Conservation (phyloP, 2,113 vertebrate genomes). For the Turdus rufiventris region DNA sequence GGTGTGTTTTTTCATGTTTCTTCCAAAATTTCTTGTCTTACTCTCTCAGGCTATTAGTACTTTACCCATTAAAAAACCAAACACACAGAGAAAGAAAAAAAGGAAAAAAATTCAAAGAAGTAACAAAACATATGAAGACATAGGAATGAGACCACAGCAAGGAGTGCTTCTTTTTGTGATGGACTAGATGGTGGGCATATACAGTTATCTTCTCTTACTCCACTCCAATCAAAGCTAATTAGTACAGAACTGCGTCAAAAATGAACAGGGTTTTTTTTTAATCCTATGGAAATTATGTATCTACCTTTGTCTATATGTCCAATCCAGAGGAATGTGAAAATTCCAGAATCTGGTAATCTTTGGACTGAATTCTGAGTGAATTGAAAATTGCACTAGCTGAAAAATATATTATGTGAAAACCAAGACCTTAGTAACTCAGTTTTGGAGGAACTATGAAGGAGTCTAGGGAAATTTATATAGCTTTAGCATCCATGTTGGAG, state of each 20-base stretch:
- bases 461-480: neutral
- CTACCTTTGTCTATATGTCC: neutral
- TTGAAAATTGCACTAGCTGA: neutral
- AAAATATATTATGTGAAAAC: neutral
- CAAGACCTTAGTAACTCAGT: neutral
- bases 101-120: neutral
- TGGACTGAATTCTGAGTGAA: neutral
- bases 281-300: neutral
- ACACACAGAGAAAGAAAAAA: neutral
- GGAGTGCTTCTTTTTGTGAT: neutral
- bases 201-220: neutral
- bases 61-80: neutral
- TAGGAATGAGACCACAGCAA: neutral
- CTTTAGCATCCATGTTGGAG: neutral
- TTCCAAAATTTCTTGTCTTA: constrained; percentile 13
- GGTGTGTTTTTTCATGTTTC: neutral
- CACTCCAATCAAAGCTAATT: neutral
- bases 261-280: neutral
- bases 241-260: neutral
- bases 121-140: neutral
- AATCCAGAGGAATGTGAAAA: neutral
- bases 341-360: neutral
- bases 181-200: neutral
- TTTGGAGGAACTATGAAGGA: constrained; percentile 1
- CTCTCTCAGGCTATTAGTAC: neutral